A percentile compares a stretch with the other conserved stretches of the same genome.
Conservation (phyloP, 2,797 vertebrate genomes). For the Gobionotothen gibberifrons region DNA sequence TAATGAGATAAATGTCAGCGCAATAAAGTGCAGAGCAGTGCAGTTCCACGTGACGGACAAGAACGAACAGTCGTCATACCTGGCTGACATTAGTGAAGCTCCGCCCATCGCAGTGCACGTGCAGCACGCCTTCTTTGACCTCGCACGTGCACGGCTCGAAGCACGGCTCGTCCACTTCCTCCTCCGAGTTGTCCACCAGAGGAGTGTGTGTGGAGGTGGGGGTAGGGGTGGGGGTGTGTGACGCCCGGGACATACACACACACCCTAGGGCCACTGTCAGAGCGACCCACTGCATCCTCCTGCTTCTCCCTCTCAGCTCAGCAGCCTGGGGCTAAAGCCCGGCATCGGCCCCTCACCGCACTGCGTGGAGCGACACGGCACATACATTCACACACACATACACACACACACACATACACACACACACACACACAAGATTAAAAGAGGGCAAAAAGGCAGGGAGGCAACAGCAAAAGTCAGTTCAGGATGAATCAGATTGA, state of each 20-base stretch:
- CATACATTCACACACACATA: constrained; percentile 15
- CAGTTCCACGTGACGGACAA: neutral
- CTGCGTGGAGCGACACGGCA: constrained; percentile 54
- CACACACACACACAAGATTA: constrained; percentile 39
- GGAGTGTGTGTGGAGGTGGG: constrained; percentile 84
- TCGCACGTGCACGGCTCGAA: constrained; percentile 94
- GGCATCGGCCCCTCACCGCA: constrained; percentile 79
- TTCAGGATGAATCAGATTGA: constrained; percentile 75
- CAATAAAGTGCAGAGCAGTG: constrained; percentile 20
- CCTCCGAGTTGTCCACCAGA: constrained; percentile 84
- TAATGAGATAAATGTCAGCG: constrained; percentile 36
- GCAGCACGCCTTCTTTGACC: constrained; percentile 97
- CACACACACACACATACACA: neutral
- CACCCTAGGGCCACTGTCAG: constrained; percentile 81
- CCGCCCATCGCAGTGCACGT: constrained; percentile 97
- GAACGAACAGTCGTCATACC: constrained; percentile 55
- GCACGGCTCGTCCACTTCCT: constrained; percentile 87
- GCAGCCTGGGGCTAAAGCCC: constrained; percentile 80
- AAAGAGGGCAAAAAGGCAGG: constrained; percentile 55
- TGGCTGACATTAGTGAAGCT: constrained; percentile 93
- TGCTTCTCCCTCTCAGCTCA: constrained; percentile 79
- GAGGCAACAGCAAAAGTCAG: constrained; percentile 59
- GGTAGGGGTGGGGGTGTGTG: constrained; percentile 78
- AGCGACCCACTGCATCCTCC: constrained; percentile 86
- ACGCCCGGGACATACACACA: constrained; percentile 70